Conservation (phyloP, 2,797 vertebrate species). For the Melanotaenia trifasciata region DNA sequence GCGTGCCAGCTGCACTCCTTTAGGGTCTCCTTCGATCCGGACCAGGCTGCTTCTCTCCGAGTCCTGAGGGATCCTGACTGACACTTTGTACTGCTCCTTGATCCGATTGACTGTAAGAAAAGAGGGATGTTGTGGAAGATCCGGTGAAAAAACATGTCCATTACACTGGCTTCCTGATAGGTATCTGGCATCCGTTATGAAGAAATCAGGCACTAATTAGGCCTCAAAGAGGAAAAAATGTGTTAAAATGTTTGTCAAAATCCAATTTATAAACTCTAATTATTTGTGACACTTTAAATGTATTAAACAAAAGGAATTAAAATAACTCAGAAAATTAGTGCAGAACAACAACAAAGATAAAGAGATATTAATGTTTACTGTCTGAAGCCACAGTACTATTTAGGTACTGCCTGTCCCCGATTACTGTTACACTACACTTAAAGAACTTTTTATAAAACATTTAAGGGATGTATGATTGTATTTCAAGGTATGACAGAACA, state of each 20-base stretch:
- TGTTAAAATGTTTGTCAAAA: background rate
- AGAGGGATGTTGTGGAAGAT: background rate
- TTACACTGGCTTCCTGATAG: background rate
- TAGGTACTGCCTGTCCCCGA: background rate
- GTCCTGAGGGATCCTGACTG: constrained; percentile 85
- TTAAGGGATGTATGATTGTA: background rate
- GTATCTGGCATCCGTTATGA: background rate
- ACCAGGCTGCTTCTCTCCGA: constrained; percentile 84
- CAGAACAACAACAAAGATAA: background rate
- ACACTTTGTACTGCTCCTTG: constrained; percentile 89
- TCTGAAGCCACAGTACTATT: background rate
- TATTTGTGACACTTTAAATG: background rate
- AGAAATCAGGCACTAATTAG: background rate
- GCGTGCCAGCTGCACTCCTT: constrained; percentile 86
- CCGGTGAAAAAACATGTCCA: background rate
- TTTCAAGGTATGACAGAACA: background rate
- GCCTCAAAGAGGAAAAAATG: background rate
- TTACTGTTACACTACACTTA: background rate
- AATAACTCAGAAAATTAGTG: background rate
- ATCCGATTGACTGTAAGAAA: constrained; percentile 83
- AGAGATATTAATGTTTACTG: background rate
- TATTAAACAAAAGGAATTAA: background rate
- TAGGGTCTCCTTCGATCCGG: constrained; percentile 87
- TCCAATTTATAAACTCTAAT: background rate
- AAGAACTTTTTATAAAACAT: background rate